Conservation (phyloP, 2,113 vertebrate genomes). For the Eptatretus burgeri region DNA sequence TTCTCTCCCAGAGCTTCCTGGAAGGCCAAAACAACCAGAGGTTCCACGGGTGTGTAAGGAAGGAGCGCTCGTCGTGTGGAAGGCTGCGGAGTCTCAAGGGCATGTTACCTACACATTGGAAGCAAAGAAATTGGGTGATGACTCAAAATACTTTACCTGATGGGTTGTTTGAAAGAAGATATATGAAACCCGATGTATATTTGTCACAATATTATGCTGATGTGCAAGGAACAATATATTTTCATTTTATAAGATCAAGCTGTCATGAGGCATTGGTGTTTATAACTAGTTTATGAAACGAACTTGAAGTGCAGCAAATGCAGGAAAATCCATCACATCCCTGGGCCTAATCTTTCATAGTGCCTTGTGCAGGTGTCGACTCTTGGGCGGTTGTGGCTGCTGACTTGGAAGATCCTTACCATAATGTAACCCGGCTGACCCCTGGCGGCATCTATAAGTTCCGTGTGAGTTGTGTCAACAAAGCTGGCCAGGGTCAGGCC, state of each 20-base stretch:
- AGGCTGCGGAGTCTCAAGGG: slow-evolving; percentile 43
- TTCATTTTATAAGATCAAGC: neutral
- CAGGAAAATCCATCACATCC: too few relatives aligned
- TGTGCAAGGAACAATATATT: neutral
- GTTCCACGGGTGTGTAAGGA: slow-evolving; percentile 73
- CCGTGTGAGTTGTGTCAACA: slow-evolving; percentile 73
- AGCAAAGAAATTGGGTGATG: slow-evolving; percentile 32
- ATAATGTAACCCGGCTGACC: slow-evolving; percentile 49
- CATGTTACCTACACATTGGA: slow-evolving; percentile 74
- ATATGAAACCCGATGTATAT: neutral
- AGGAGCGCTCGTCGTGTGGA: slow-evolving; percentile 71
- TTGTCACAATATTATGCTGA: neutral
- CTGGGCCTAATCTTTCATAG: too few relatives aligned
- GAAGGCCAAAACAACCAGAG: slow-evolving; percentile 53
- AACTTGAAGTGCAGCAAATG: too few relatives aligned
- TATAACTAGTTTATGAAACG: too few relatives aligned
- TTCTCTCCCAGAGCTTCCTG: slow-evolving; percentile 31
- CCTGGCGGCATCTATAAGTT: slow-evolving; percentile 28
- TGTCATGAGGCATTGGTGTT: neutral
- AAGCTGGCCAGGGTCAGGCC: slow-evolving; percentile 73
- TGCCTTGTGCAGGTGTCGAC: slow-evolving; percentile 24
- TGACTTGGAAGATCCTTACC: slow-evolving; percentile 57
- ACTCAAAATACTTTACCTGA: neutral
- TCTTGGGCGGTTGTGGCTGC: slow-evolving; percentile 49
- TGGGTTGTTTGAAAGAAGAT: fast-evolving